Conservation (phyloP, 2,888 invertebrate genomes). For the Quadroppia sp. region DNA sequence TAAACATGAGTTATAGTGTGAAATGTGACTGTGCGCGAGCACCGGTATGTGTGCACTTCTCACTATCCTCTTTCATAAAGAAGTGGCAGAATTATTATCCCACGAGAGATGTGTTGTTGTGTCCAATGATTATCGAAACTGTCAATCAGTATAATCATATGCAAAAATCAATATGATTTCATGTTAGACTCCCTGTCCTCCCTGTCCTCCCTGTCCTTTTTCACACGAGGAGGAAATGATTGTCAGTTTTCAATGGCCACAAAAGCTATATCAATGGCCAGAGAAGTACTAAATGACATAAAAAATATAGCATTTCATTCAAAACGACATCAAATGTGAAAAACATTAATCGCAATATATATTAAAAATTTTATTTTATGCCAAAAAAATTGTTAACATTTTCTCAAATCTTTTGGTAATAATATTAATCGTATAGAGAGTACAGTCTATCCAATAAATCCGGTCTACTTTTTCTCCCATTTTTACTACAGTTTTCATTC, state of each 20-base stretch:
- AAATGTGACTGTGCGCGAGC: slow-evolving; percentile 2
- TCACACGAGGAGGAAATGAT: slow-evolving; percentile 1
- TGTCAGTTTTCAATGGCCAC: background rate
- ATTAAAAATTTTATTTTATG: too few species aligned
- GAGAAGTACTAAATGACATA: too few species aligned
- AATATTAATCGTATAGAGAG: too few species aligned
- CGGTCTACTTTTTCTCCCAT: too few species aligned
- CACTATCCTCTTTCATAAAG: background rate
- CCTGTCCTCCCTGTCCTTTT: background rate
- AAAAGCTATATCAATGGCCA: too few species aligned
- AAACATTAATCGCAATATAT: too few species aligned
- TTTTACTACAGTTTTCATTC: too few species aligned
- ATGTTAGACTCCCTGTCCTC: background rate
- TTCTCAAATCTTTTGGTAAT: too few species aligned
- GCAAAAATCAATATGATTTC: slow-evolving; percentile 13
- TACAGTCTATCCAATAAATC: too few species aligned
- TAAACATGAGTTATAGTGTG: slow-evolving; percentile 20
- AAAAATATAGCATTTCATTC: too few species aligned
- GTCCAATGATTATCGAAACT: slow-evolving; percentile 19
- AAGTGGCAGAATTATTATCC: slow-evolving; percentile 2
- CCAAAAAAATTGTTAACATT: too few species aligned
- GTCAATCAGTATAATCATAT: slow-evolving; percentile 24
- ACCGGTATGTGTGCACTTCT: background rate
- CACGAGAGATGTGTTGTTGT: background rate
- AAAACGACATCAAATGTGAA: too few species aligned